These are phyloP conservation scores for Sesamia inferens DNA, from an alignment of 2,888 invertebrate species.

Conservation along the genomic window DNA sequence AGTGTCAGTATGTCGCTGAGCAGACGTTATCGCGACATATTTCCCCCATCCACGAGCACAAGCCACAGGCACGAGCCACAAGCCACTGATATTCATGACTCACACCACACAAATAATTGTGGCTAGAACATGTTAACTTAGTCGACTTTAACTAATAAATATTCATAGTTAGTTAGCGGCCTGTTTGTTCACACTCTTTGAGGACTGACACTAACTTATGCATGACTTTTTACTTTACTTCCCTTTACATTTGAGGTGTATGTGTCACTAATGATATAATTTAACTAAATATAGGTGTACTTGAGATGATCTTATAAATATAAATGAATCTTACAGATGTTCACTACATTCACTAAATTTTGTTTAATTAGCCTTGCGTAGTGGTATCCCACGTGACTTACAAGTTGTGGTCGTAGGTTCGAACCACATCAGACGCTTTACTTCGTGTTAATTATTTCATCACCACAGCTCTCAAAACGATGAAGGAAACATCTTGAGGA, in stretches of 20 bases:
- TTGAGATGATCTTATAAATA: neutral
- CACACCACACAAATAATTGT: constrained; percentile 28
- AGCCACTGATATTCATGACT: constrained; percentile 32
- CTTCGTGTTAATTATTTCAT: no score
- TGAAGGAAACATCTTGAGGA: no score
- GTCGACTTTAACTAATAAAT: constrained; percentile 45
- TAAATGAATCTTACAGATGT: neutral
- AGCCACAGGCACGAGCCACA: neutral
- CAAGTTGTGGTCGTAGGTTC: neutral
- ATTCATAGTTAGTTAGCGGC: constrained; percentile 39
- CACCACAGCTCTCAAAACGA: no score
- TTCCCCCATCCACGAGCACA: neutral
- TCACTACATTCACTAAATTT: neutral
- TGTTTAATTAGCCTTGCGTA: neutral
- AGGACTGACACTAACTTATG: constrained; percentile 32
- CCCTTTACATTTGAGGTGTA: neutral
- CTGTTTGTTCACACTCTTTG: constrained; percentile 33
- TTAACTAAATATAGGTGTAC: no score
- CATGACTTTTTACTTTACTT: constrained; percentile 32
- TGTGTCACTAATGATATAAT: neutral
- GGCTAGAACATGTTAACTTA: constrained; percentile 33
- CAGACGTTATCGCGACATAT: constrained; percentile 30
- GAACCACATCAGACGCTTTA: no score
- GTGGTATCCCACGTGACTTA: no score
- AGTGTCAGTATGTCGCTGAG: constrained; percentile 9